These are phyloP conservation scores for Enteromius anoplus DNA, from an alignment of 2,797 vertebrate species.

Conservation along the genomic window DNA sequence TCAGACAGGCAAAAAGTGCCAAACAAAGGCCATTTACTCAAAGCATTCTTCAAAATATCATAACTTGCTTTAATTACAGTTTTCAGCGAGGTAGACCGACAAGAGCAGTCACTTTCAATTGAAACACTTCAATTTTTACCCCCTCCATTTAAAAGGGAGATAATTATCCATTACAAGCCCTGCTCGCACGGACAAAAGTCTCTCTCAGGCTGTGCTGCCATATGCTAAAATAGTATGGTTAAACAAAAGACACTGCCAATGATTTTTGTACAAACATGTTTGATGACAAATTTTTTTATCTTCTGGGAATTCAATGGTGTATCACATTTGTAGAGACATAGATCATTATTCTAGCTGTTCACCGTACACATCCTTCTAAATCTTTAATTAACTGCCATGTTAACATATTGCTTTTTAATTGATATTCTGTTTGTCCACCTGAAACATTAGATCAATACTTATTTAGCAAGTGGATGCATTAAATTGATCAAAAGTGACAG, in stretches of 20 bases:
- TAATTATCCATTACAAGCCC: slow-evolving; percentile 66
- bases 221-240: slow-evolving; percentile 24
- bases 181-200: slow-evolving; percentile 54
- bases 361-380: slow-evolving; percentile 5
- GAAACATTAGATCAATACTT: slow-evolving; percentile 12
- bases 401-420: slow-evolving; percentile 28
- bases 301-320: slow-evolving; percentile 36
- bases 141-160: slow-evolving; percentile 57
- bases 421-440: slow-evolving; percentile 7
- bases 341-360: slow-evolving; percentile 5
- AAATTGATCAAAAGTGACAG: background rate
- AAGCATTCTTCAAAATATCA: slow-evolving; percentile 65
- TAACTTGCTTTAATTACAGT: slow-evolving; percentile 63
- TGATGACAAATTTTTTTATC: background rate
- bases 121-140: slow-evolving; percentile 57
- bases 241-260: slow-evolving; percentile 41
- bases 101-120: slow-evolving; percentile 63
- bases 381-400: slow-evolving; percentile 32
- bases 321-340: slow-evolving; percentile 17
- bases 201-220: slow-evolving; percentile 31
- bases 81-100: slow-evolving; percentile 60
- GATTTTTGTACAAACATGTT: slow-evolving; percentile 26
- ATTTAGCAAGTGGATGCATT: background rate
- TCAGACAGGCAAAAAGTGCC: slow-evolving; percentile 59
- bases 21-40: slow-evolving; percentile 69